Evolutionary conservation across 2,888 invertebrate genomes (phyloP), one percentile per base, ranked within the genome.

Genomic region (Drosophila subsilvestris): DNA sequence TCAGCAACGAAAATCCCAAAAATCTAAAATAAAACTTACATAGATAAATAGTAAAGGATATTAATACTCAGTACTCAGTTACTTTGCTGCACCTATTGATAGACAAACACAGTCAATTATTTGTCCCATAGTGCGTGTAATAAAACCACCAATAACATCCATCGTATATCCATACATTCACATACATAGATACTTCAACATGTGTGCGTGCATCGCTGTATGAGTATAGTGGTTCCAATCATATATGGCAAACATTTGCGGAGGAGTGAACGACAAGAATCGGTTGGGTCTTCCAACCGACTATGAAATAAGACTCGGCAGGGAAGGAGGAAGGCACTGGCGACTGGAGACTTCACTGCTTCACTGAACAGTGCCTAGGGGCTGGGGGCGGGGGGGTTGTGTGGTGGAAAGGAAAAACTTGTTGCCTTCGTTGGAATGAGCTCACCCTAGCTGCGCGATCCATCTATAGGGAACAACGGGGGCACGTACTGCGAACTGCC

Each of bases 371-470:
- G 1, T 37, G 37, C 14, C 14, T 14, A 48, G 67, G 47, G 54
- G 29, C 32, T 32, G 53, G 44, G 10, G 17, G 67, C 49, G 29
- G 22, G 12, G 14, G n/a, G 42, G 25, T 22, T 6, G 20, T n/a
- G 10, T 22, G 54, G n/a, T 17, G 43, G 27, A 14, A 20, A 43
- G 56, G 44, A 49, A 56, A 65, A 79, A 80, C 71, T 80, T 44
- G 84, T 83, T 79, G 70, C 54, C 73, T 57, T 76, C 58, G 59
- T 61, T 74, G 73, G 77, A 37, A 69, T 83, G 78, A 83, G 84
- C 86, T 78, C 78, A 70, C 68, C 69, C 50, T 20, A 66, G 37
- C 14, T 14, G 37, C 37, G 12, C 75, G 65, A 62, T 57, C 54
- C 47, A 43, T 37, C 37, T 14, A 14, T 14, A 59, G 63, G 85